Evolutionary conservation across 2,888 invertebrate genomes (phyloP).

Genomic region (Tridacna crocea): DNA sequence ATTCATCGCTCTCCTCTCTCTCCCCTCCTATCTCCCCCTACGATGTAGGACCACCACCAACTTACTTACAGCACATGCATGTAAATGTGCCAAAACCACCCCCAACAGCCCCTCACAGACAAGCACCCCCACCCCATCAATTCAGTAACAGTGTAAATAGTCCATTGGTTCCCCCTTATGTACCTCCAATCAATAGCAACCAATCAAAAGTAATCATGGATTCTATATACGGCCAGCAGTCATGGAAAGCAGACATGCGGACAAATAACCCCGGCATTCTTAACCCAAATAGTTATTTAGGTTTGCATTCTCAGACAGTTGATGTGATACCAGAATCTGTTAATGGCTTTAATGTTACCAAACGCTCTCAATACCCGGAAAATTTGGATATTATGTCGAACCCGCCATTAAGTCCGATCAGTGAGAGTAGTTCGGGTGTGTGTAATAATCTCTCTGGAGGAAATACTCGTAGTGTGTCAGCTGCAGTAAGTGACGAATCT

Average conservation of each 20-base stretch:
- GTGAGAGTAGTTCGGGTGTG: constrained; percentile 83
- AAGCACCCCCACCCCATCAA: constrained; percentile 41
- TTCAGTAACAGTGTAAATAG: constrained; percentile 50
- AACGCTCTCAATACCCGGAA: constrained; percentile 61
- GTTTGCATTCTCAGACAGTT: constrained; percentile 7
- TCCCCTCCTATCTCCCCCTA: constrained; percentile 93
- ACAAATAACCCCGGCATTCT: constrained; percentile 4
- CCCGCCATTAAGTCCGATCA: constrained; percentile 82
- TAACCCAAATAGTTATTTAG: constrained; percentile 12
- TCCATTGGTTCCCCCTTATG: constrained; percentile 31
- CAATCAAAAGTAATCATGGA: constrained; percentile 63
- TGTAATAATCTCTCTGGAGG: constrained; percentile 82
- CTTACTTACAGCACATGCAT: constrained; percentile 87
- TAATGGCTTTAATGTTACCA: constrained; percentile 42
- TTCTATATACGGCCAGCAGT: constrained; percentile 11
- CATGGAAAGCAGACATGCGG: constrained; percentile 24
- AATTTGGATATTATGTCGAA: constrained; percentile 61
- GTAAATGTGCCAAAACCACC: constrained; percentile 53
- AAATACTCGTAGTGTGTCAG: constrained; percentile 89
- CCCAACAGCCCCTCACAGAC: constrained; percentile 35
- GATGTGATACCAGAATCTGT: constrained; percentile 12
- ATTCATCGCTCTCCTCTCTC: constrained; percentile 86
- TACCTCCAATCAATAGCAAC: constrained; percentile 62
- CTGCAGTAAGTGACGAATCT: constrained; percentile 98
- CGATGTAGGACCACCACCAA: constrained; percentile 86